Base-by-base conservation (phyloP, 2,888 invertebrate species). In the Serrognathus titanus region DNA sequence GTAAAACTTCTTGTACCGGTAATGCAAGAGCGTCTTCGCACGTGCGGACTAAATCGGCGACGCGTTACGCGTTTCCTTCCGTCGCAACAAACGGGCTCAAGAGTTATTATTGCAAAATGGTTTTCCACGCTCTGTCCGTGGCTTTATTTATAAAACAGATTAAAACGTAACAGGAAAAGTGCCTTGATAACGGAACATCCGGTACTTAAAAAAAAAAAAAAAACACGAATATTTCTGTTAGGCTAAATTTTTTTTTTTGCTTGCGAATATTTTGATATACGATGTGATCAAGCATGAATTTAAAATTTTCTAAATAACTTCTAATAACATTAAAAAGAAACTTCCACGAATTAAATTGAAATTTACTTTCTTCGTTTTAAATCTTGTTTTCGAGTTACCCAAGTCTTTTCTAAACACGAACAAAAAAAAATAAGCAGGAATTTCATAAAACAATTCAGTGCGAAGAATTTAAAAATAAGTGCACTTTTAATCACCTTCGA, bases 111-210 rank as follows among this genome's bases (percentile, higher is more conserved):
- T 31, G 24, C 24, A 31, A 31, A 31, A 31, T 31, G 24, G 24
- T 31, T 31, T 31, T 31, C 24, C 12, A 16, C 11, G 43, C 12
- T 16, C 16, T 43, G n/a, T 39, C 39, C 12, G 39, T 39, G 39
- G 39, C 39, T n/a, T 13, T 11, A 11, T 43, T 43, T 43, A 16
- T 43, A 43, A 31, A 43, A 43, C 20, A 43, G 43, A 43, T 43
- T 43, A 43, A 20, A 43, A 43, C 12, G 13, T 43, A 43, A 43
- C 43, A 43, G 43, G 43, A 43, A 43, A 43, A 16, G n/a, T 43
- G 16, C 13, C 43, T 16, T 43, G 43, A 43, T 43, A 43, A 43
- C 16, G 13, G 43, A 13, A 43, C 43, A 43, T 43, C 43, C 43
- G 43, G 13, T 43, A 8, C 16, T 43, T 11, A 20, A 43, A 43